phyloP scores from a whole-genome alignment of 2,888 invertebrate species.

The Campoplex capitator region DNA sequence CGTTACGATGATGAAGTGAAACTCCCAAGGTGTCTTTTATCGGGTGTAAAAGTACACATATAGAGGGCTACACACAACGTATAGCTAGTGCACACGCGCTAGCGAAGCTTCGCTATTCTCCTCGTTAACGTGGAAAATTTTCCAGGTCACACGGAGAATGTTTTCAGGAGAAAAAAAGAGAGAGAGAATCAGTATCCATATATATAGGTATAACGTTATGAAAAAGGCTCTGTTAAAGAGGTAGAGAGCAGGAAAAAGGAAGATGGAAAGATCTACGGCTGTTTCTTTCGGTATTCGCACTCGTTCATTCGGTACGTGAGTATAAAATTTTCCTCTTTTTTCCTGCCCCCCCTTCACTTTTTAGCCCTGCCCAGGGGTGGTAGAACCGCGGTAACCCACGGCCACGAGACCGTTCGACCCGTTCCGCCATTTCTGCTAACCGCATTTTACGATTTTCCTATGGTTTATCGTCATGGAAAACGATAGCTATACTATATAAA shows the following conservation, averaged over 20 bases:
- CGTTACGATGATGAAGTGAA: slow-evolving; percentile 42
- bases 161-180: slow-evolving; percentile 40
- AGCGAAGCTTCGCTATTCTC: slow-evolving; percentile 47
- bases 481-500: slow-evolving; percentile 52
- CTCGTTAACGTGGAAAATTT: slow-evolving; percentile 64
- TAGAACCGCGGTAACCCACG: slow-evolving; percentile 55
- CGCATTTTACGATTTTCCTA: slow-evolving; percentile 69
- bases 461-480: slow-evolving; percentile 69
- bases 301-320: slow-evolving; percentile 65
- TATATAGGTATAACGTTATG: slow-evolving; percentile 53
- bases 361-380: slow-evolving; percentile 19
- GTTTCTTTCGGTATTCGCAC: slow-evolving; percentile 33
- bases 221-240: slow-evolving; percentile 24
- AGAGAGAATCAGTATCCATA: slow-evolving; percentile 40
- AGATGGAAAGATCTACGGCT: slow-evolving; percentile 21
- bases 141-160: slow-evolving; percentile 63
- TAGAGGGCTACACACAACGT: background rate
- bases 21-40: slow-evolving; percentile 30
- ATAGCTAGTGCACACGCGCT: slow-evolving; percentile 30
- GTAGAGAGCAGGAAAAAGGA: slow-evolving; percentile 14
- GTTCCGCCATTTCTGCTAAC: slow-evolving; percentile 51
- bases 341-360: slow-evolving; percentile 26
- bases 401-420: slow-evolving; percentile 62
- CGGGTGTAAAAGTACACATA: slow-evolving; percentile 35
- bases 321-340: slow-evolving; percentile 30